Evolutionary conservation across 2,888 invertebrate genomes (phyloP), one percentile per base, ranked within the genome.

Genomic region (Sceliomorpha sp.): DNA sequence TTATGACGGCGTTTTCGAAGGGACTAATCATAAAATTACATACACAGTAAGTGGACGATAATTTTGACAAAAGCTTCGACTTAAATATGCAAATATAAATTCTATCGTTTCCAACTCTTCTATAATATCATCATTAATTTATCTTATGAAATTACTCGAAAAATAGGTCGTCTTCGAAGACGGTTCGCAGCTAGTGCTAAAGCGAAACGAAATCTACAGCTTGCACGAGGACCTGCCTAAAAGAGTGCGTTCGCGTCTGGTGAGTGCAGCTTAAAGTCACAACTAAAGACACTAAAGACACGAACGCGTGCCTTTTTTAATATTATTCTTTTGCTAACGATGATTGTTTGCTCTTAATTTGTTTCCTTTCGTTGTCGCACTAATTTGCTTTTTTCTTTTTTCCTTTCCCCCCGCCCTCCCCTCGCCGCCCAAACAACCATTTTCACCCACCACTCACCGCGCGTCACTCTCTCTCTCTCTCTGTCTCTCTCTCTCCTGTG

Each of bases 181-280:
- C 72, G 86, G 88, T 5, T 89, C 91, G 17, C 86, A 87, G 45
- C 78, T 89, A 50, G 88, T 85, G 36, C 82, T 91, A 63, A 89
- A 89, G 51, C 87, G 91, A 42, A 89, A 90, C 48, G 89, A 90
- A 68, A 88, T 92, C 34, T 92, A 90, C 84, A 86, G 89, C 66
- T 82, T 90, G 31, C 86, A 88, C 40, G 91, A 92, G 81, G 89
- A 90, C 51, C 83, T 92, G 73, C 92, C 92, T 47, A 91, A 91
- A 83, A 89, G 89, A 85, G 90, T 92, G 48, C 88, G 88, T 73
- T 84, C 87, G 58, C 89, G 89, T 78, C 75, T 90, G 88, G 90
- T 90, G 85, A 89, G 89, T 89, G 74, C 75, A 74, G 77, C 67
- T 64, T 73, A 69, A 78, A 79, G 14, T 14, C n/a, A 37, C n/a